A percentile compares a stretch with the other conserved stretches of the same genome.
These are phyloP conservation scores for Tortricodes alternella DNA, from an alignment of 2,888 invertebrate genomes.

Conservation along the genomic window DNA sequence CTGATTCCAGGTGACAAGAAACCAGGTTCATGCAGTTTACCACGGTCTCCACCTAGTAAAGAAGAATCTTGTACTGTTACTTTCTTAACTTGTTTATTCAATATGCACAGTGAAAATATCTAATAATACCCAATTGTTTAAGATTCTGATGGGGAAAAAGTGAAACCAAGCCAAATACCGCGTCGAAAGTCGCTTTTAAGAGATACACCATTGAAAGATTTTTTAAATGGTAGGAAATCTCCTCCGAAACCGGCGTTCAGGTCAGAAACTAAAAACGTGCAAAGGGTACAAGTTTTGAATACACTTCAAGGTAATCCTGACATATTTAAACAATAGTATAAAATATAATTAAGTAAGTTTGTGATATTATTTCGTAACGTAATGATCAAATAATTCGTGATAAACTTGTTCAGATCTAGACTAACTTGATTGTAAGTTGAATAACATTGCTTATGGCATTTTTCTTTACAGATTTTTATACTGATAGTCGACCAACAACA, in stretches of 20 bases:
- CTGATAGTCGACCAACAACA: conserved; percentile 39
- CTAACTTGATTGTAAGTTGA: too few relatives aligned
- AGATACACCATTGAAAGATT: conserved; percentile 32
- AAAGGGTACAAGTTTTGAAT: conserved; percentile 51
- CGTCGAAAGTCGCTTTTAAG: conserved; percentile 39
- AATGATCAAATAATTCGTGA: too few relatives aligned
- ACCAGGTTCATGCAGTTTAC: background rate
- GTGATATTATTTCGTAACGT: background rate
- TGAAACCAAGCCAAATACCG: conserved; percentile 53
- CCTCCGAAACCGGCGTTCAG: conserved; percentile 6
- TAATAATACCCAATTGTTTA: background rate
- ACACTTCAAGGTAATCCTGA: conserved; percentile 57
- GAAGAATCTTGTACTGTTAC: background rate
- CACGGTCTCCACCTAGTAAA: background rate
- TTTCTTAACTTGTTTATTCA: background rate
- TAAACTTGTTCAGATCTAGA: too few relatives aligned
- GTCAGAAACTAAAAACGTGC: conserved; percentile 47
- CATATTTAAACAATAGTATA: too few relatives aligned
- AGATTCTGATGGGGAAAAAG: conserved; percentile 33
- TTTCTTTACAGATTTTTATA: conserved; percentile 46
- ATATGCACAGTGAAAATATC: conserved; percentile 13
- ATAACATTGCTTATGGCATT: background rate
- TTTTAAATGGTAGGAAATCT: conserved; percentile 12
- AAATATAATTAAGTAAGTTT: too few relatives aligned
- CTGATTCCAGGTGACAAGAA: conserved; percentile 1